A percentile compares a stretch with the other conserved stretches of the same genome.
phyloP scores from a whole-genome alignment of 1,140 invertebrate species.

The Cryptotermes secundus region DNA sequence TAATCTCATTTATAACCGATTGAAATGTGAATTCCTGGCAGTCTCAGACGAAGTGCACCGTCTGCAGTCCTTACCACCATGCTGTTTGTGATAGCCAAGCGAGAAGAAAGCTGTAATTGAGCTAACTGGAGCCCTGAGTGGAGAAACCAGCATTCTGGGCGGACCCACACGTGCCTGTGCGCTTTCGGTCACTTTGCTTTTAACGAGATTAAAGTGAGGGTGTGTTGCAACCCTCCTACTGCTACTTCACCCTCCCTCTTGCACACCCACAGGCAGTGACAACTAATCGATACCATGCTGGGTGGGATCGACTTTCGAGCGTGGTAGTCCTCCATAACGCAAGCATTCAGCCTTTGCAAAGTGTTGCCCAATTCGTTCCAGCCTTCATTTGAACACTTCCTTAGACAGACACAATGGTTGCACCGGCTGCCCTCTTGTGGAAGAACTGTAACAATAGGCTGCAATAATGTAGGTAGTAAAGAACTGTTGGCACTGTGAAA shows the following conservation, averaged over 20 bases:
- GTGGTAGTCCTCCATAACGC: neutral
- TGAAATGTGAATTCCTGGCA: no score
- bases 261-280: constrained; percentile 23
- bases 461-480: no score
- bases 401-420: neutral
- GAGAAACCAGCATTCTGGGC: neutral
- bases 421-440: neutral
- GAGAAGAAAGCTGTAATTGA: constrained; percentile 7
- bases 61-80: neutral
- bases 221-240: constrained; percentile 4
- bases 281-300: constrained; percentile 27
- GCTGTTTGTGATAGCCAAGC: neutral
- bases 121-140: neutral
- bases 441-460: no score
- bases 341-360: neutral
- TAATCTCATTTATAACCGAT: no score
- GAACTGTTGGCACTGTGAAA: no score
- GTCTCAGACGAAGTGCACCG: no score
- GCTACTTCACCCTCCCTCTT: neutral
- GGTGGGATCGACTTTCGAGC: constrained; percentile 1
- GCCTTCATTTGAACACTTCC: neutral
- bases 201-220: constrained; percentile 31
- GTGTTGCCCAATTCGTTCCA: neutral
- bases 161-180: neutral
- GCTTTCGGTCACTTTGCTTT: constrained; percentile 22